phyloP scores from a whole-genome alignment of 1,140 invertebrate species.

The Ladona fulva region DNA sequence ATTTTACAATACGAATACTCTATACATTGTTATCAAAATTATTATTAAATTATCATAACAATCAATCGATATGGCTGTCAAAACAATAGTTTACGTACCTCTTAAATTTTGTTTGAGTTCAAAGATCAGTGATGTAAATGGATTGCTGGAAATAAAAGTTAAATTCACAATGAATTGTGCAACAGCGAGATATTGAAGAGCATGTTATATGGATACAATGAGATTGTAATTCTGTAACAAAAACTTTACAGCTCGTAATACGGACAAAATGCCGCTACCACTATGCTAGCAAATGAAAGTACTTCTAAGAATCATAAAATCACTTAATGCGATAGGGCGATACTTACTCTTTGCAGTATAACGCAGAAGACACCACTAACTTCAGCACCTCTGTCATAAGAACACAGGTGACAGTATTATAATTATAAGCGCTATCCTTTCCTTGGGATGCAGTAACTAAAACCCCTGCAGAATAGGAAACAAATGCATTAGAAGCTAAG shows the following conservation, averaged over 20 bases:
- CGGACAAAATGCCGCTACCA: no score
- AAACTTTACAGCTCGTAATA: no score
- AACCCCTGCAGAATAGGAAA: constrained; percentile 57
- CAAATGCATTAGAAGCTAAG: not conserved
- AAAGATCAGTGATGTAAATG: constrained; percentile 21
- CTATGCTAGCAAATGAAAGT: no score
- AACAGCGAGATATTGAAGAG: not conserved
- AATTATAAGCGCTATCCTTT: constrained; percentile 68
- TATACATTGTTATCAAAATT: constrained; percentile 16
- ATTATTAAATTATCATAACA: constrained; percentile 13
- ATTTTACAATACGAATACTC: no score
- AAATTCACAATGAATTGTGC: not conserved
- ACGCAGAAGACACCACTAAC: constrained; percentile 55
- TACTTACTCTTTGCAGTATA: constrained; percentile 66
- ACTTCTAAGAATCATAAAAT: no score
- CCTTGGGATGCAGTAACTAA: constrained; percentile 83
- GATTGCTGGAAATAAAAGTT: constrained; percentile 15
- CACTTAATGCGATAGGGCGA: not conserved
- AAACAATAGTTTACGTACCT: constrained; percentile 24
- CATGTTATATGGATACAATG: no score
- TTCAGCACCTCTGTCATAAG: constrained; percentile 82
- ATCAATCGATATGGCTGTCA: not conserved
- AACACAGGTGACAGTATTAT: constrained; percentile 81
- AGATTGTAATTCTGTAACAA: no score
- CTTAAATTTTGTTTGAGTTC: constrained; percentile 30